Conservation (phyloP, 2,888 invertebrate species). For the Chesias legatella region DNA sequence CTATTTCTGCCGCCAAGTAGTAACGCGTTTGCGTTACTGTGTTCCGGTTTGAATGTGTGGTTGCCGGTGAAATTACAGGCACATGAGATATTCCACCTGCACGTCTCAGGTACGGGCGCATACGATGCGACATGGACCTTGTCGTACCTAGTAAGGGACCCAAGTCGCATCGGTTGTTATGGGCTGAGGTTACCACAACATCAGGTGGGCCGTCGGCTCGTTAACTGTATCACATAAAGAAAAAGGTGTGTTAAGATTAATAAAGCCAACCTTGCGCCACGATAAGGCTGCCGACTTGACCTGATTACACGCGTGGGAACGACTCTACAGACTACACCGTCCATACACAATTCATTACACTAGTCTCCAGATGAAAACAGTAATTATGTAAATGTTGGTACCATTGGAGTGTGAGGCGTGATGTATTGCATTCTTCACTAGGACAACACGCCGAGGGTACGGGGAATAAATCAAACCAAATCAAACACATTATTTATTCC, state of each 20-base stretch:
- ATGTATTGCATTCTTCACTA: constrained; percentile 34
- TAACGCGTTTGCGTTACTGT: too few species aligned
- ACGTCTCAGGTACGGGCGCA: too few species aligned
- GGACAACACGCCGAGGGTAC: constrained; percentile 41
- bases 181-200: too few species aligned
- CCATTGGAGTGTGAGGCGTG: constrained; percentile 36
- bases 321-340: neutral
- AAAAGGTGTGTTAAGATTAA: constrained; percentile 1
- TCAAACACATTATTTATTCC: constrained; percentile 59
- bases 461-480: constrained; percentile 51
- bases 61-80: too few species aligned
- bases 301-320: constrained; percentile 20
- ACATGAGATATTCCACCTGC: too few species aligned
- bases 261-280: constrained; percentile 40
- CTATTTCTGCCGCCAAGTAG: too few species aligned
- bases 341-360: constrained; percentile 1
- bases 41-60: too few species aligned
- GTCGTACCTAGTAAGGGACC: too few species aligned
- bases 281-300: constrained; percentile 42
- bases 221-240: too few species aligned
- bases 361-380: constrained; percentile 6
- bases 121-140: too few species aligned
- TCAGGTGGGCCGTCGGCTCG: too few species aligned
- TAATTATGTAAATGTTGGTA: constrained; percentile 61
- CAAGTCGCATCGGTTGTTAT: too few species aligned